Evolutionary conservation across 2,113 vertebrate species (phyloP), one percentile per base, ranked within the genome.

Genomic region (Lepus europaeus): DNA sequence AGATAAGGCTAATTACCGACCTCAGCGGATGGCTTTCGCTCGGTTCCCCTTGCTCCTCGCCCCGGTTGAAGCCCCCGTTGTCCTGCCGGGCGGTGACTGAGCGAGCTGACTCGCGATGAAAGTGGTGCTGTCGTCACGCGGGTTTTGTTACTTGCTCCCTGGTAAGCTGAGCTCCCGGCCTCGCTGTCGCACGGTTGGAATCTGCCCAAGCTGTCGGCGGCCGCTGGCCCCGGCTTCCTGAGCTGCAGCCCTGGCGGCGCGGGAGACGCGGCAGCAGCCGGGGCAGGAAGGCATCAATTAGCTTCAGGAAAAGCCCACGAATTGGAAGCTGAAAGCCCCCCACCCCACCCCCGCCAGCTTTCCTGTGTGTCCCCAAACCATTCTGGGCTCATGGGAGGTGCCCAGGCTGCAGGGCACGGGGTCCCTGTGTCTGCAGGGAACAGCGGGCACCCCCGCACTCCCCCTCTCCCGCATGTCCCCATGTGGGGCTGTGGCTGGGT

Each of bases 31-130:
- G 56, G 19, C 14, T 59, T 59, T 59, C 56, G 13, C 17, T 14
- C 56, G 19, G 56, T 59, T 79, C 86, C 72, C 77, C 19, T 1
- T 20, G 9, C 11, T 36, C 90, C 77, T 39, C 6, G 68, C 3
- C 12, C 9, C 0, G 53, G 99, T 99, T 99, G 99, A 99, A 99
- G 99, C 98, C 97, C 98, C 98, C 94, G 98, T 97, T 98, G 70
- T 72, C 79, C 98, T 98, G 98, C 97, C 88, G 95, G 90, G 96
- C 97, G 98, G 98, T 99, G 99, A 99, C 98, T 98, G 98, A 95
- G 90, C 97, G 98, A 97, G 98, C 99, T 98, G 98, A 98, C 96
- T 91, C 95, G 95, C 10, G 99, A 98, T 99, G 99, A 99, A 99
- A 99, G 98, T 97, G 25, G 4, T n/a, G 79, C 97, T 98, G 94